phyloP scores from a whole-genome alignment of 1,140 invertebrate genomes.

The Leptopilina boulardi region DNA sequence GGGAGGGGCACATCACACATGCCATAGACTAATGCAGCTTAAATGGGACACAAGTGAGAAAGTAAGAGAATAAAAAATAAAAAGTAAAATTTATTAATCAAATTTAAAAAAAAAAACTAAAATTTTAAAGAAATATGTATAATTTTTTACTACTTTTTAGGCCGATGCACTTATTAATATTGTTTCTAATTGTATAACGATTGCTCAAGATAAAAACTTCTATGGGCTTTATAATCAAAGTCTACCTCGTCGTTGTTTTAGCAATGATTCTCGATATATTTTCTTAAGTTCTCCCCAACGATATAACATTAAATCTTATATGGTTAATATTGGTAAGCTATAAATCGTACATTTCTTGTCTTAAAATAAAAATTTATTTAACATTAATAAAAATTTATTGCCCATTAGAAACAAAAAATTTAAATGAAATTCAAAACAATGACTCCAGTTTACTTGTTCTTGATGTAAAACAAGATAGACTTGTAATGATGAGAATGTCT shows the following conservation, averaged over 20 bases:
- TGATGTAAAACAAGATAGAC: slow-evolving; percentile 65
- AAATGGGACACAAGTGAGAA: slow-evolving; percentile 70
- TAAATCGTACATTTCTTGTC: slow-evolving; percentile 27
- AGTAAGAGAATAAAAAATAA: slow-evolving; percentile 46
- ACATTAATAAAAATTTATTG: too few relatives aligned
- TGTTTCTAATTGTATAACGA: slow-evolving; percentile 72
- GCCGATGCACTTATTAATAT: slow-evolving; percentile 76
- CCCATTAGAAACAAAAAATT: slow-evolving; percentile 61
- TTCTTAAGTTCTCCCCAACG: slow-evolving; percentile 82
- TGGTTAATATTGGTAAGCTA: slow-evolving; percentile 79
- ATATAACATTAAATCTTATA: slow-evolving; percentile 78
- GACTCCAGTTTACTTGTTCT: slow-evolving; percentile 64
- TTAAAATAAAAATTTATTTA: not conserved
- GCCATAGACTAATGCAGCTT: slow-evolving; percentile 77
- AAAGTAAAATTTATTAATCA: too few relatives aligned
- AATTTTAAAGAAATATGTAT: not conserved
- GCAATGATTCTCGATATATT: slow-evolving; percentile 78
- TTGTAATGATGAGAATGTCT: slow-evolving; percentile 64
- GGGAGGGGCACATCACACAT: slow-evolving; percentile 80
- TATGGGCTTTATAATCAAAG: slow-evolving; percentile 79
- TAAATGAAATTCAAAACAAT: slow-evolving; percentile 70
- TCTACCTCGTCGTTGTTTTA: slow-evolving; percentile 81
- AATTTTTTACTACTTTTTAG: slow-evolving; percentile 55
- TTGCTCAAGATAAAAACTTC: slow-evolving; percentile 76
- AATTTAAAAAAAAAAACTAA: too few relatives aligned